Evolutionary conservation across 2,888 invertebrate genomes (phyloP).

Genomic region (Drosophila rubida): DNA sequence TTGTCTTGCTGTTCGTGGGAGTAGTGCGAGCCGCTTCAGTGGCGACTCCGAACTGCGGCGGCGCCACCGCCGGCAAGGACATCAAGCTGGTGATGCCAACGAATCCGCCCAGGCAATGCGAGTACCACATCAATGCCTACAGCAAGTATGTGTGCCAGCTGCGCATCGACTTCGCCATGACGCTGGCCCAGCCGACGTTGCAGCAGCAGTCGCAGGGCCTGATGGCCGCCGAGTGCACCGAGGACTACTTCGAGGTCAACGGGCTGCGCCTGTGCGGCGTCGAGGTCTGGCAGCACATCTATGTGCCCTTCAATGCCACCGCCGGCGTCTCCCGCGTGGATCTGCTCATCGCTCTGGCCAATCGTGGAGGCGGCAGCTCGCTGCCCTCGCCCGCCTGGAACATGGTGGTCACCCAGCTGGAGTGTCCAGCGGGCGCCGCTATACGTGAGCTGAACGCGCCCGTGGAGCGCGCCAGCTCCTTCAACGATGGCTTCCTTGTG

Average conservation of each 20-base stretch:
- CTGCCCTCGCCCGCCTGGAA: conserved; percentile 63
- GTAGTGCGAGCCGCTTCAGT: conserved; percentile 54
- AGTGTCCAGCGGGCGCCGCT: conserved; percentile 72
- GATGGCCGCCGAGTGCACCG: conserved; percentile 64
- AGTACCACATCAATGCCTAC: conserved; percentile 61
- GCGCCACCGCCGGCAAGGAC: conserved; percentile 65
- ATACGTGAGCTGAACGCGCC: conserved; percentile 49
- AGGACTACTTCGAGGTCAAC: conserved; percentile 68
- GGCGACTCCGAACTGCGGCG: conserved; percentile 74
- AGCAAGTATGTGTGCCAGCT: conserved; percentile 76
- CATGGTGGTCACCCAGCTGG: conserved; percentile 69
- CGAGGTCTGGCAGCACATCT: conserved; percentile 87
- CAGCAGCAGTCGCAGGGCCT: conserved; percentile 33
- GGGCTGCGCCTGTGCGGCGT: conserved; percentile 86
- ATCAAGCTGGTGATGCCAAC: conserved; percentile 65
- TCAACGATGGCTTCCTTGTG: conserved; percentile 70
- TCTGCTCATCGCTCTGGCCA: conserved; percentile 47
- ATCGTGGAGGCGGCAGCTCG: conserved; percentile 49
- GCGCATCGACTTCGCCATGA: conserved; percentile 77
- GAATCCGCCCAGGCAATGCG: conserved; percentile 67
- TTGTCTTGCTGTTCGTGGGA: conserved; percentile 27
- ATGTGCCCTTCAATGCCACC: conserved; percentile 73
- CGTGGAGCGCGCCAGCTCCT: conserved; percentile 26
- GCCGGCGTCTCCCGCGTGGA: conserved; percentile 59
- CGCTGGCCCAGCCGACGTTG: conserved; percentile 72